Percentiles rank a stretch among this genome's conserved stretches.
Conservation (phyloP, 2,888 invertebrate species). For the Chirona hameri region DNA sequence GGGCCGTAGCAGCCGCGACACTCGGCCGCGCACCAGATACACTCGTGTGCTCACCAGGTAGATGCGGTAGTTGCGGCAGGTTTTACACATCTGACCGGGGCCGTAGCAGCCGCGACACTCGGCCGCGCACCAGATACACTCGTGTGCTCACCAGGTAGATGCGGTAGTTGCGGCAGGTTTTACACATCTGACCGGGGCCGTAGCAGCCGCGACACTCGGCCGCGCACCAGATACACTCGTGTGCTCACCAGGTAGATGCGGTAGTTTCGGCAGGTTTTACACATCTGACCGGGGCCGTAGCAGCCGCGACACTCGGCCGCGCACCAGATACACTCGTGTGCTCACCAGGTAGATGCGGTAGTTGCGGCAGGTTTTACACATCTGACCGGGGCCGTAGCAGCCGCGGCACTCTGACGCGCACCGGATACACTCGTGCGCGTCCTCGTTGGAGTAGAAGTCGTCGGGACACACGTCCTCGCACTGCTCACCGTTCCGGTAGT, state of each 20-base stretch:
- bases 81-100: too few relatives aligned
- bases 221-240: slow-evolving; percentile 65
- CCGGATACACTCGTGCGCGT: slow-evolving; percentile 63
- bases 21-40: slow-evolving; percentile 65
- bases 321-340: slow-evolving; percentile 63
- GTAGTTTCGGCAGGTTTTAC: slow-evolving; percentile 70
- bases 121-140: slow-evolving; percentile 63
- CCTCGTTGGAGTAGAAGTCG: slow-evolving; percentile 77
- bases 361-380: slow-evolving; percentile 74
- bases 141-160: slow-evolving; percentile 66
- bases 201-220: slow-evolving; percentile 76
- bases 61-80: slow-evolving; percentile 73
- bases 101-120: slow-evolving; percentile 81
- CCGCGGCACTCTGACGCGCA: slow-evolving; percentile 76
- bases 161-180: slow-evolving; percentile 71
- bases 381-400: slow-evolving; percentile 71
- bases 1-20: slow-evolving; percentile 79
- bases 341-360: slow-evolving; percentile 62
- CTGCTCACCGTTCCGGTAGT: slow-evolving; percentile 79
- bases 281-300: too few relatives aligned
- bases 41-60: slow-evolving; percentile 67
- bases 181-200: too few relatives aligned
- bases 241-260: slow-evolving; percentile 69
- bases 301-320: slow-evolving; percentile 81
- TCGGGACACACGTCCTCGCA: slow-evolving; percentile 84